phyloP scores from a whole-genome alignment of 2,113 vertebrate genomes.

The Myocastor coypus region DNA sequence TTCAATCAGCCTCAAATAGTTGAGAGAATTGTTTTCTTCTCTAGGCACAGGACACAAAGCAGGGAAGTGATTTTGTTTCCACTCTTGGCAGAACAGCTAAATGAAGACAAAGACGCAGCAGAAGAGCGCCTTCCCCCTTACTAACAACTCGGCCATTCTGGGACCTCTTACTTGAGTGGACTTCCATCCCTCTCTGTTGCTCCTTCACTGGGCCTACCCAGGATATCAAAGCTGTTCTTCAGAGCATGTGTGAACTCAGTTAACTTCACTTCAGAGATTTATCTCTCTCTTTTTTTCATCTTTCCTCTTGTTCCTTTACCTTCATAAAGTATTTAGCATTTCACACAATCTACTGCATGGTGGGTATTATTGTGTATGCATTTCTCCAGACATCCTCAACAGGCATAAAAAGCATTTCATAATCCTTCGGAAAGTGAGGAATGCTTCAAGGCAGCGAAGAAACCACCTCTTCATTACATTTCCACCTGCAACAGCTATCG shows the following conservation, averaged over 20 bases:
- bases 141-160: background rate
- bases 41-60: background rate
- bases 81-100: background rate
- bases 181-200: background rate
- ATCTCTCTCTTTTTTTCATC: background rate
- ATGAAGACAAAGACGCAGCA: background rate
- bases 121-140: background rate
- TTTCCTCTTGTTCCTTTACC: background rate
- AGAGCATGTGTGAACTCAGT: background rate
- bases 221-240: slow-evolving; percentile 16
- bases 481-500: background rate
- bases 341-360: background rate
- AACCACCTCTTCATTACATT: slow-evolving; percentile 45
- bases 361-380: background rate
- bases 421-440: background rate
- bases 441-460: background rate
- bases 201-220: background rate
- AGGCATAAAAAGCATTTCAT: background rate
- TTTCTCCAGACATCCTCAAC: background rate
- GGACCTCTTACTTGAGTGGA: background rate
- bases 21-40: background rate
- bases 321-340: background rate
- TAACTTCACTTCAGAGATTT: background rate
- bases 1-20: background rate
- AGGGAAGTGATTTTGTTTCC: background rate